Percentiles rank a stretch among this genome's conserved stretches.
Evolutionary conservation across 2,113 vertebrate species (phyloP).

Genomic region (Heterotilapia buettikoferi): DNA sequence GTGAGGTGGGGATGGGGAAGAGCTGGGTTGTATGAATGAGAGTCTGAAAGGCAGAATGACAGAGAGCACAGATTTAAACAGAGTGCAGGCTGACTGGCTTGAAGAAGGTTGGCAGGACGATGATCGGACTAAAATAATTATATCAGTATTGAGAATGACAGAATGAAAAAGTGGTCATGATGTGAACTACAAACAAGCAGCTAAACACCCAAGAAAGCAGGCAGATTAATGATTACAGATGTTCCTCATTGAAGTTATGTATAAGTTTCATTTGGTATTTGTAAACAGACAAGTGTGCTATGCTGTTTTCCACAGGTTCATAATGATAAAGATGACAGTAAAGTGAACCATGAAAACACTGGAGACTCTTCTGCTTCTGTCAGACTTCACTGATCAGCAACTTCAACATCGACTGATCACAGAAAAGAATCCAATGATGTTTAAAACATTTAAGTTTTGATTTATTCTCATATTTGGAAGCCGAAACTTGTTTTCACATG

Average conservation of each 20-base stretch:
- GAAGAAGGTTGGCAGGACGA: not conserved
- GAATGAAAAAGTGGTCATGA: not conserved
- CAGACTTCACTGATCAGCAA: too few species aligned
- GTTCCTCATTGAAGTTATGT: not conserved
- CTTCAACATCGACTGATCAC: too few species aligned
- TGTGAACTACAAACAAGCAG: not conserved
- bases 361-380: too few species aligned
- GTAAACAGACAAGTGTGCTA: not conserved
- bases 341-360: too few species aligned
- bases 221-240: not conserved
- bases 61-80: too few species aligned
- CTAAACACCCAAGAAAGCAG: not conserved
- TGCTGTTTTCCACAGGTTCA: too few species aligned
- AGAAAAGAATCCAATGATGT: too few species aligned
- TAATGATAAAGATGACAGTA: accelerated
- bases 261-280: not conserved
- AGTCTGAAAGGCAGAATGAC: too few species aligned
- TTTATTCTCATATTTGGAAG: not conserved
- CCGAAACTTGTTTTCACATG: too few species aligned
- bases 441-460: not conserved
- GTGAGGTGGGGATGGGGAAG: too few species aligned
- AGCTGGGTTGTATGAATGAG: too few species aligned
- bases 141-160: not conserved
- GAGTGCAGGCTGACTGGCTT: not conserved
- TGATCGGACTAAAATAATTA: accelerated